These are phyloP conservation scores for Vesta saturnalis DNA, from an alignment of 2,888 invertebrate species.

Conservation along the genomic window DNA sequence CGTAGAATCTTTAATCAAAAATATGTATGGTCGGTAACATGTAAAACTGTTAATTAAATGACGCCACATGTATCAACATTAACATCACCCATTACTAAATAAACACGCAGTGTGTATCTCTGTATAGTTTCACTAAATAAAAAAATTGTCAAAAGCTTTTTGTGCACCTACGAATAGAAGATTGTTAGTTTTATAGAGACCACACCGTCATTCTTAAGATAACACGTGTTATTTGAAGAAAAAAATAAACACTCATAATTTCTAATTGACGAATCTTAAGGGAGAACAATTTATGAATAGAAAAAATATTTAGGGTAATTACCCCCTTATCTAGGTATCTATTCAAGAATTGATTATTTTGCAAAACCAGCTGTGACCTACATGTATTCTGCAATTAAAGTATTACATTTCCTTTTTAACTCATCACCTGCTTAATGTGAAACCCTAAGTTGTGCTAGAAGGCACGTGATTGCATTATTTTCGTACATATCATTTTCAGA, in stretches of 20 bases:
- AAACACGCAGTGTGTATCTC: not conserved
- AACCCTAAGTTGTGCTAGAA: constrained; percentile 13
- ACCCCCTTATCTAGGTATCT: constrained; percentile 26
- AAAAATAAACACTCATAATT: not conserved
- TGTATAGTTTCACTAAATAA: constrained; percentile 10
- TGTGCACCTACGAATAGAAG: constrained; percentile 2
- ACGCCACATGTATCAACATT: constrained; percentile 8
- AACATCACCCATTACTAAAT: not conserved
- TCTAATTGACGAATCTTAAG: not conserved
- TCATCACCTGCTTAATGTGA: constrained; percentile 39
- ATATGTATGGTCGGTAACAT: not conserved
- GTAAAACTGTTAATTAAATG: not conserved
- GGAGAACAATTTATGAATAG: not conserved
- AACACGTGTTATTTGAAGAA: constrained; percentile 23
- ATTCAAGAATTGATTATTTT: constrained; percentile 40
- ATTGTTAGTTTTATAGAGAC: constrained; percentile 12
- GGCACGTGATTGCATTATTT: constrained; percentile 15
- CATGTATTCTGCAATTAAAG: constrained; percentile 41
- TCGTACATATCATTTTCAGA: not conserved
- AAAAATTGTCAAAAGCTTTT: constrained; percentile 25
- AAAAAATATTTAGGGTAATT: constrained; percentile 1
- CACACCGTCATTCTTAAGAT: constrained; percentile 22
- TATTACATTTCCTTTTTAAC: constrained; percentile 40
- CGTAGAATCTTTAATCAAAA: not conserved
- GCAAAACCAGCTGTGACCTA: constrained; percentile 47